Evolutionary conservation across 2,113 vertebrate genomes (phyloP).

Genomic region (Vombatus ursinus): DNA sequence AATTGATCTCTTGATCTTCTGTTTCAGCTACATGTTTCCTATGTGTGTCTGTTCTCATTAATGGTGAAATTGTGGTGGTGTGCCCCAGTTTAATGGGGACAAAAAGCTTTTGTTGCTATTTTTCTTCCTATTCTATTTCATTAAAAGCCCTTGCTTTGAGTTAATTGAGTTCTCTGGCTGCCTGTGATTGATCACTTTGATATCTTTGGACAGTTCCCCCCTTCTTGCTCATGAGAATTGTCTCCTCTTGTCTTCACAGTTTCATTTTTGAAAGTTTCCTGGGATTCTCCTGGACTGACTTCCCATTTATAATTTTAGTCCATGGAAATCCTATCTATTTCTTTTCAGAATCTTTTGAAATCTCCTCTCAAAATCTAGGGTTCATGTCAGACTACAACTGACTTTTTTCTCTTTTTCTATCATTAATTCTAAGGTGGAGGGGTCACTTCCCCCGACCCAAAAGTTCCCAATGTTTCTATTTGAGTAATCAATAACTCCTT

Average conservation of each 20-base stretch:
- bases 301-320: neutral
- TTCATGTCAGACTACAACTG: neutral
- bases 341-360: neutral
- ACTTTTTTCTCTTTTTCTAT: neutral
- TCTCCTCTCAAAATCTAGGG: neutral
- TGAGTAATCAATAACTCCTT: neutral
- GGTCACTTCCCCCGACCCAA: neutral
- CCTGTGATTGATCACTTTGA: neutral
- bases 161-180: neutral
- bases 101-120: no score
- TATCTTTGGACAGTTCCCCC: neutral
- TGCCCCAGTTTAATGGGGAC: neutral
- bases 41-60: neutral
- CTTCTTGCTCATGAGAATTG: no score
- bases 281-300: neutral
- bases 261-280: neutral
- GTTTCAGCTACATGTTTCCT: neutral
- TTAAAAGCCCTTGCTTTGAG: neutral
- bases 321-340: neutral
- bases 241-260: neutral
- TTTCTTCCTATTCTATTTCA: neutral
- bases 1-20: neutral
- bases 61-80: neutral
- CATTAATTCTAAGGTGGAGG: neutral
- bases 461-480: neutral